Evolutionary conservation across 2,797 vertebrate species (phyloP), one percentile per base, ranked within the genome.

Genomic region (Schizopygopsis pylzovi): DNA sequence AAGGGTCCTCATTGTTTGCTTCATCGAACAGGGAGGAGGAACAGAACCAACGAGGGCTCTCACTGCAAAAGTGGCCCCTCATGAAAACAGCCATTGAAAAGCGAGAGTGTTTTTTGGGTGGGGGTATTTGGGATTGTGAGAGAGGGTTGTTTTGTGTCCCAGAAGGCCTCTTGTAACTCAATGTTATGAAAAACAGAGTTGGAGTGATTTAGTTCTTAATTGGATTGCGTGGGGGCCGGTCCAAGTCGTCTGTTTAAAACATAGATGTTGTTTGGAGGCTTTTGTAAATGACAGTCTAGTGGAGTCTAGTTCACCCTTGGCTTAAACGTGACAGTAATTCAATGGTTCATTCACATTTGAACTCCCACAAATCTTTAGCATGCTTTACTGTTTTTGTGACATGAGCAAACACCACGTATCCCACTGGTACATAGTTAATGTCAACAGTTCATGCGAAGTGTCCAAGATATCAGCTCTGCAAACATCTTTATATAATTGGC

Each of bases 121-220:
- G 77, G 56, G 33, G 52, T 71, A 39, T 63, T 83, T 18, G 39
- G 49, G n/a, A 84, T 70, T 78, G 49, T 56, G 6, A 84, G 18
- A 79, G 79, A 77, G 59, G 67, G 59, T 73, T 83, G n/a, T 87
- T 87, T 82, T 85, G 20, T 52, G 33, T 87, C 85, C 81, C 85
- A 82, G 81, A 77, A 86, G 84, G 67, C 80, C 78, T 79, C 59
- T 85, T 88, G 77, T 63, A 85, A 28, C 41, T 79, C 78, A 85
- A 37, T 45, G 73, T 79, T 85, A 75, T 83, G 79, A 79, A 81
- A 81, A 71, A 68, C 75, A 67, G 56, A 88, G 77, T 82, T 86
- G 76, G 65, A 80, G 70, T 73, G 85, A 83, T 86, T 72, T 86
- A 83, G 70, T 76, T 72, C 33, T 56, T 59, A 49, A 86, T 79